phyloP scores from a whole-genome alignment of 2,113 vertebrate species.

The Rhea pennata region DNA sequence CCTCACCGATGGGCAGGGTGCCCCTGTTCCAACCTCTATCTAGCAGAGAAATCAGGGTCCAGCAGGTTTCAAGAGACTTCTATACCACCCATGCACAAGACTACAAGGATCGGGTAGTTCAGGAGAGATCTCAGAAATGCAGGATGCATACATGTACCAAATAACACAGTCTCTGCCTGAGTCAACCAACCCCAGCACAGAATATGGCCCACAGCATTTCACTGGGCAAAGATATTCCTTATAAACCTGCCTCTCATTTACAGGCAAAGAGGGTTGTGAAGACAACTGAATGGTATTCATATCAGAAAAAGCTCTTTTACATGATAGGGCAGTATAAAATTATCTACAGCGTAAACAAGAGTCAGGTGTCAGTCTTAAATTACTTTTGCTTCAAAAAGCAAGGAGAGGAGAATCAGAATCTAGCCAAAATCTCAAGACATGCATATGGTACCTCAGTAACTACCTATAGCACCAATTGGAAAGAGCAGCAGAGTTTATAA shows the following conservation, averaged over 20 bases:
- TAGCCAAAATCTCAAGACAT: not conserved
- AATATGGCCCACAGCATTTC: not conserved
- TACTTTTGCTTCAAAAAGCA: not conserved
- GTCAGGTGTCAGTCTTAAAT: not conserved
- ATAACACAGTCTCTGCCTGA: not conserved
- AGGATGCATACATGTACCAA: not conserved
- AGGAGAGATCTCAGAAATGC: not conserved
- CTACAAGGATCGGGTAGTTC: not conserved
- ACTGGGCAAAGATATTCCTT: not conserved
- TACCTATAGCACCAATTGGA: not conserved
- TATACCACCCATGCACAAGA: not conserved
- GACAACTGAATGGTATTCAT: not conserved
- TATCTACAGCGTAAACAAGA: not conserved
- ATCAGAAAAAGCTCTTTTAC: not conserved
- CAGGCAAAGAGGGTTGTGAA: not conserved
- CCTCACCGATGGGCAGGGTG: not conserved
- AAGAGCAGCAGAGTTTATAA: not conserved
- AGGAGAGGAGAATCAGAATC: not conserved
- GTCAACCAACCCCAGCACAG: not conserved
- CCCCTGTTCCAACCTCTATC: not conserved
- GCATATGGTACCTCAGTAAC: not conserved
- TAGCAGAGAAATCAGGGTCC: not conserved
- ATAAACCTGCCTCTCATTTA: not conserved
- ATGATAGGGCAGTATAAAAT: not conserved
- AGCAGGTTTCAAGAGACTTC: not conserved